These are phyloP conservation scores for Macquaria ambigua DNA, from an alignment of 2,113 vertebrate species.

Conservation along the genomic window DNA sequence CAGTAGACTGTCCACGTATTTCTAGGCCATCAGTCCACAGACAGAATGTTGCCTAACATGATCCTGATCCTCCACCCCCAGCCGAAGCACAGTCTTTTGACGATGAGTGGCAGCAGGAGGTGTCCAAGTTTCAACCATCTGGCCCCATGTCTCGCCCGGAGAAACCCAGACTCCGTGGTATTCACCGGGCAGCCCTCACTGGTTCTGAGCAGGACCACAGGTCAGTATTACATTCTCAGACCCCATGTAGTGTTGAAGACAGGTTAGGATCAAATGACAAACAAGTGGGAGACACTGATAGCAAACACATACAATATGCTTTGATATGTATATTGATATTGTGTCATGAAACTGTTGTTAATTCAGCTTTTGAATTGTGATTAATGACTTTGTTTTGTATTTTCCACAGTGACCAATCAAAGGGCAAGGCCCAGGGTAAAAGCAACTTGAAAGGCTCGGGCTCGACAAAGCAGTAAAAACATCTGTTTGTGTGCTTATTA, in stretches of 20 bases:
- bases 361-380: background rate
- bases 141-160: conserved; percentile 72
- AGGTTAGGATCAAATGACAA: conserved; percentile 36
- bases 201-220: conserved; percentile 72
- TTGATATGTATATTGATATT: background rate
- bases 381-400: conserved; percentile 28
- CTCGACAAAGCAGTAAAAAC: conserved; percentile 78
- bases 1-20: background rate
- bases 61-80: conserved; percentile 66
- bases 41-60: conserved; percentile 18
- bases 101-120: conserved; percentile 90
- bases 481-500: conserved; percentile 71
- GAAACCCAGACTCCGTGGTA: conserved; percentile 66
- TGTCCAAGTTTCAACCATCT: conserved; percentile 85
- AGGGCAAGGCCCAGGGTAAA: conserved; percentile 51
- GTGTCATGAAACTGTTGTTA: background rate
- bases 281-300: conserved; percentile 2
- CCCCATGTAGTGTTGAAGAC: conserved; percentile 12
- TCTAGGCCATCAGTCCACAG: background rate
- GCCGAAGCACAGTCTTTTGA: conserved; percentile 92
- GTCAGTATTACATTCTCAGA: conserved; percentile 77
- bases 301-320: background rate
- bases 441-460: conserved; percentile 77
- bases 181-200: conserved; percentile 72
- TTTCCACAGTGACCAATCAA: conserved; percentile 83